Evolutionary conservation across 2,888 invertebrate genomes (phyloP).

Genomic region (Tetragnatha montana): DNA sequence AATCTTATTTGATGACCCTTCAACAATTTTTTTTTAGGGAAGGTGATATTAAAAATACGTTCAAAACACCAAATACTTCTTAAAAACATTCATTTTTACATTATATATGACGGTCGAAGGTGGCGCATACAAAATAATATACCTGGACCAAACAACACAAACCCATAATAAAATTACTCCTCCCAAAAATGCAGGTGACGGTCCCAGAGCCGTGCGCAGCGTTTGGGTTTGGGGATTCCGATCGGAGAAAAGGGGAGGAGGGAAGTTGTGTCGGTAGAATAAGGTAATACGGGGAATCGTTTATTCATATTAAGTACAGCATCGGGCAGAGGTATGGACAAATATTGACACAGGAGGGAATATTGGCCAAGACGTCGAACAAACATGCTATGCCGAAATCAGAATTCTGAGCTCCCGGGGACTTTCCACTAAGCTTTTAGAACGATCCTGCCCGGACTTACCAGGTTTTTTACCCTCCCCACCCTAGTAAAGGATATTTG

Average conservation of each 20-base stretch:
- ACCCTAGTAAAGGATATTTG: slow-evolving; percentile 9
- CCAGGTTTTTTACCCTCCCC: slow-evolving; percentile 3
- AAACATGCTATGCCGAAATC: slow-evolving; percentile 54
- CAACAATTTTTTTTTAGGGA: no score
- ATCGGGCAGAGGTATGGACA: slow-evolving; percentile 41
- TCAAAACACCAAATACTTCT: no score
- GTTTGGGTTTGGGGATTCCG: slow-evolving; percentile 27
- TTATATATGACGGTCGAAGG: background rate
- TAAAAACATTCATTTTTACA: background rate
- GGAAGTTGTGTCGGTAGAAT: slow-evolving; percentile 13
- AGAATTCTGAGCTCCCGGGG: slow-evolving; percentile 39
- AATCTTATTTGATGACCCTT: no score
- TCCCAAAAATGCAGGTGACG: slow-evolving; percentile 1
- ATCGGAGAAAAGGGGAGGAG: background rate
- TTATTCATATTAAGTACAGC: slow-evolving; percentile 62
- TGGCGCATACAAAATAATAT: no score
- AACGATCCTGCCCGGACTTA: slow-evolving; percentile 3
- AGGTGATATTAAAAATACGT: no score
- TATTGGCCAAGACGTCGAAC: slow-evolving; percentile 54
- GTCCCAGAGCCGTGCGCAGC: background rate
- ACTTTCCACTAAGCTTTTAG: slow-evolving; percentile 31
- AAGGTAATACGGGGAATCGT: slow-evolving; percentile 59
- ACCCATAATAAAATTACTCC: background rate
- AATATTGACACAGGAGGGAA: slow-evolving; percentile 59
- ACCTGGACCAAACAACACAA: no score